phyloP scores from a whole-genome alignment of 1,140 invertebrate species.

The Euura lappo region DNA sequence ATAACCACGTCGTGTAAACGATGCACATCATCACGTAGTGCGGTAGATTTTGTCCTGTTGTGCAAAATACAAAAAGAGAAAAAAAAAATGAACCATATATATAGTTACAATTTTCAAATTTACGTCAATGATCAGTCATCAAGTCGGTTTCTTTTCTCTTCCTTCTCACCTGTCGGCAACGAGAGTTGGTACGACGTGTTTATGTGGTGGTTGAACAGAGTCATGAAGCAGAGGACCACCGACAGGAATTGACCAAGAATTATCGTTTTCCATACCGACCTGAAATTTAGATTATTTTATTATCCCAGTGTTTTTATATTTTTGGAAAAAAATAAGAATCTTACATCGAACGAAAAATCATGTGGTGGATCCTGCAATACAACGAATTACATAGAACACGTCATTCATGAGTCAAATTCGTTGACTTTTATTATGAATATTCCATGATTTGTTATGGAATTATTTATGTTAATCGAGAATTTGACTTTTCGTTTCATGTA shows the following conservation, averaged over 20 bases:
- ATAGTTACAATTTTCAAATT: slow-evolving; percentile 3
- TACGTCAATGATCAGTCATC: not conserved
- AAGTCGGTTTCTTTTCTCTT: slow-evolving; percentile 18
- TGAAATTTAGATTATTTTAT: slow-evolving; percentile 45
- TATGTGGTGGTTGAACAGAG: slow-evolving; percentile 76
- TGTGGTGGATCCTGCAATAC: too few relatives aligned
- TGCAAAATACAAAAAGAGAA: not conserved
- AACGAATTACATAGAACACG: too few relatives aligned
- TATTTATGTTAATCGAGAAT: too few relatives aligned
- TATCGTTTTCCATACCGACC: slow-evolving; percentile 78
- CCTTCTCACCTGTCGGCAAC: slow-evolving; percentile 69
- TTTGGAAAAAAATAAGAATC: slow-evolving; percentile 14
- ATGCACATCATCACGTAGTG: slow-evolving; percentile 79
- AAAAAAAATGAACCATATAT: not conserved
- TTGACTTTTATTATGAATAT: too few relatives aligned
- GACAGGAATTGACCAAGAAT: slow-evolving; percentile 80
- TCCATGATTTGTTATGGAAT: too few relatives aligned
- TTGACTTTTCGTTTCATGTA: too few relatives aligned
- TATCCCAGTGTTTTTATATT: too few relatives aligned
- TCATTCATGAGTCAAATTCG: too few relatives aligned
- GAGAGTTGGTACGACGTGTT: slow-evolving; percentile 72
- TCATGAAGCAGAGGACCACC: slow-evolving; percentile 76
- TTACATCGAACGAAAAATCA: too few relatives aligned
- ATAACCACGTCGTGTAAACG: slow-evolving; percentile 77
- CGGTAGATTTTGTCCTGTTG: slow-evolving; percentile 77